phyloP scores from a whole-genome alignment of 2,888 invertebrate species.

The Dolichomitus sp. region DNA sequence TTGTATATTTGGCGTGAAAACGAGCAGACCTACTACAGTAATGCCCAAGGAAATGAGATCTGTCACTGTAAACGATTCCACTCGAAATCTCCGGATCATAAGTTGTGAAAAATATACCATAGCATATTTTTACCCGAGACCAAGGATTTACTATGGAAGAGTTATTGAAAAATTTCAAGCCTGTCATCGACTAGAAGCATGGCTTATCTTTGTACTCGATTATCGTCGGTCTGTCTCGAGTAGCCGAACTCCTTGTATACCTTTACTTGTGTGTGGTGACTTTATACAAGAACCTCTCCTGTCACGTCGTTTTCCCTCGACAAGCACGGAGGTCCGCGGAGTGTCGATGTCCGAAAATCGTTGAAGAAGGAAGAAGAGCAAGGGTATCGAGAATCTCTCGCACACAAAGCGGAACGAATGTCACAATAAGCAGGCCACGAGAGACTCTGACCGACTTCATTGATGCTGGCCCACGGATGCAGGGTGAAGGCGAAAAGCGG shows the following conservation, averaged over 20 bases:
- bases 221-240: slow-evolving; percentile 17
- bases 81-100: background rate
- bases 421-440: slow-evolving; percentile 51
- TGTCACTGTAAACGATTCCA: slow-evolving; percentile 1
- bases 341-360: slow-evolving; percentile 20
- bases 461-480: slow-evolving; percentile 28
- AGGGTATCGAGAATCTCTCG: slow-evolving; percentile 22
- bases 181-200: slow-evolving; percentile 8
- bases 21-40: background rate
- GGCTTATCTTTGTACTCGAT: slow-evolving; percentile 23
- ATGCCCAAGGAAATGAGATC: background rate
- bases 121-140: background rate
- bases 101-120: background rate
- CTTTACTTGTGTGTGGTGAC: slow-evolving; percentile 18
- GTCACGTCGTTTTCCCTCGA: background rate
- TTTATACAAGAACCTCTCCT: background rate
- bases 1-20: background rate
- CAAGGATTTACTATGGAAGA: slow-evolving; percentile 10
- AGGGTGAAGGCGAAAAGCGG: slow-evolving; percentile 10
- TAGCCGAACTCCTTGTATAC: slow-evolving; percentile 13
- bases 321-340: slow-evolving; percentile 14
- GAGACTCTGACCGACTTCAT: slow-evolving; percentile 53
- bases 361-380: slow-evolving; percentile 13
- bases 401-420: slow-evolving; percentile 57
- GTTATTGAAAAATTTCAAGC: slow-evolving; percentile 48